phyloP scores from a whole-genome alignment of 2,797 vertebrate species.

The Peromyscus eremicus region DNA sequence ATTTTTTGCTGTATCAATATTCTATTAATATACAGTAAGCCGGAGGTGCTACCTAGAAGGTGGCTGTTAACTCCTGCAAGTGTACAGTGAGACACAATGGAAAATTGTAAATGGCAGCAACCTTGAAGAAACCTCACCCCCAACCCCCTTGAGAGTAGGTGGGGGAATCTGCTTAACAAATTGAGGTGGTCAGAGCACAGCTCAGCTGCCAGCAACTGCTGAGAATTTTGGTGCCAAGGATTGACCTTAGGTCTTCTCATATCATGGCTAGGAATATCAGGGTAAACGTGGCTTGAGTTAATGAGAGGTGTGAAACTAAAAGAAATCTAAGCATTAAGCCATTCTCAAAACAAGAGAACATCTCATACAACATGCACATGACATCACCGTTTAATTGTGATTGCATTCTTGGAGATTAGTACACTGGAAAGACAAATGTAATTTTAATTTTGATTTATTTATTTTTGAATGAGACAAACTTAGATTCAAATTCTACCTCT shows the following conservation, averaged over 20 bases:
- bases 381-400: neutral
- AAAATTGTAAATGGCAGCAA: constrained; percentile 93
- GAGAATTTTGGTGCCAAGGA: constrained; percentile 25
- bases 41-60: constrained; percentile 92
- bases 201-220: constrained; percentile 87
- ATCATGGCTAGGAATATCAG: neutral
- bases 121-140: constrained; percentile 92
- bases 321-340: neutral
- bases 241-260: constrained; percentile 39
- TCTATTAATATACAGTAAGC: constrained; percentile 96
- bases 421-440: neutral
- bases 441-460: neutral
- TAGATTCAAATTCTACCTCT: neutral
- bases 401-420: neutral
- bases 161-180: constrained; percentile 91
- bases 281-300: neutral
- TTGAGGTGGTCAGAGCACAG: constrained; percentile 90
- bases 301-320: neutral
- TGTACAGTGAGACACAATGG: constrained; percentile 91
- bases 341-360: neutral
- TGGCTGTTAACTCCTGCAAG: constrained; percentile 91
- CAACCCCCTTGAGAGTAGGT: constrained; percentile 86
- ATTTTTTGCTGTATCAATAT: constrained; percentile 96
- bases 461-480: neutral
- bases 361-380: neutral